Percentiles rank a stretch among this genome's conserved stretches.
These are phyloP conservation scores for Falco naumanni DNA, from an alignment of 2,797 vertebrate species.

Conservation along the genomic window DNA sequence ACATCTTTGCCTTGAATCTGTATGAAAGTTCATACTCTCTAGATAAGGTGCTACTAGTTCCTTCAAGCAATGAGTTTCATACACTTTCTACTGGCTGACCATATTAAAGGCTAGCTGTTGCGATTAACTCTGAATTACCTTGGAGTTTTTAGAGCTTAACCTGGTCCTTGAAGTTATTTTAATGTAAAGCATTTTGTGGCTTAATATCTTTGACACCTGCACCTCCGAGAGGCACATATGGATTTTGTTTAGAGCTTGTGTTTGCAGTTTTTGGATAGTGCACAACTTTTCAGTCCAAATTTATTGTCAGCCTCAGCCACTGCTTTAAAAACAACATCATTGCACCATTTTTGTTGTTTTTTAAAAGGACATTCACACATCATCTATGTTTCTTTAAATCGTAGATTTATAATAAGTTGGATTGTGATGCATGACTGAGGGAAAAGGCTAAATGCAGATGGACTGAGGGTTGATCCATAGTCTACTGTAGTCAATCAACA, in stretches of 20 bases:
- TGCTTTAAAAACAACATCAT: neutral
- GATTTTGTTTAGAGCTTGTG: conserved; percentile 56
- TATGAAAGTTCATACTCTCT: neutral
- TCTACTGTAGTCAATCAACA: neutral
- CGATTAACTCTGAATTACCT: conserved; percentile 50
- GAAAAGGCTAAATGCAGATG: neutral
- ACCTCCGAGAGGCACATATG: conserved; percentile 47
- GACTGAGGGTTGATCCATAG: neutral
- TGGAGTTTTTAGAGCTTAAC: conserved; percentile 51
- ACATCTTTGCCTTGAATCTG: conserved; percentile 6
- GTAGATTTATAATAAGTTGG: neutral
- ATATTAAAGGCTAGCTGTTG: conserved; percentile 27
- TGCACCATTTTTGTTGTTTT: neutral
- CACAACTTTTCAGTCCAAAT: conserved; percentile 33
- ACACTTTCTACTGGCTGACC: neutral
- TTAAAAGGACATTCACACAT: conserved; percentile 14
- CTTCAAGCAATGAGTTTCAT: conserved; percentile 49
- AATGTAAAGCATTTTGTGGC: conserved; percentile 47
- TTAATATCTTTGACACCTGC: conserved; percentile 69
- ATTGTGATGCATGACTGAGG: neutral
- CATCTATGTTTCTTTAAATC: conserved; percentile 14
- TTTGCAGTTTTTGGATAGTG: conserved; percentile 48
- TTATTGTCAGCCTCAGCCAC: neutral
- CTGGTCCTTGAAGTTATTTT: conserved; percentile 62
- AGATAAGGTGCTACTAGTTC: conserved; percentile 42